phyloP scores from a whole-genome alignment of 2,113 vertebrate species.

The Actinemys pallida region DNA sequence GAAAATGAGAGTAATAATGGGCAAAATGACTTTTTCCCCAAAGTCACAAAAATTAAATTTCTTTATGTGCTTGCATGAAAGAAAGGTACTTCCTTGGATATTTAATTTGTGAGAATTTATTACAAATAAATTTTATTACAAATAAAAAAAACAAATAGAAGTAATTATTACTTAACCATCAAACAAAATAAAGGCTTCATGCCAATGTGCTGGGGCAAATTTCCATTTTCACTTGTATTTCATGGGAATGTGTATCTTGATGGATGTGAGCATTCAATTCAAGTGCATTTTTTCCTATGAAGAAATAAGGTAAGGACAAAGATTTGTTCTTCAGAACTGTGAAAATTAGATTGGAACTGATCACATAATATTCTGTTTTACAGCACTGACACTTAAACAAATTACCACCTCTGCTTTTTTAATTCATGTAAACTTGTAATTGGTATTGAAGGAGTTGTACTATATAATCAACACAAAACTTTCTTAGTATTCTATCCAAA shows the following conservation, averaged over 20 bases:
- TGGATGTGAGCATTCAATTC: neutral
- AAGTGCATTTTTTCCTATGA: neutral
- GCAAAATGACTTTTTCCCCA: neutral
- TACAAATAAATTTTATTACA: neutral
- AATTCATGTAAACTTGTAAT: neutral
- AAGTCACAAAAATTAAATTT: neutral
- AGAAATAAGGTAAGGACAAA: neutral
- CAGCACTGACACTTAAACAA: neutral
- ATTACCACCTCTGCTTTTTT: neutral
- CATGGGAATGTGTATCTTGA: neutral
- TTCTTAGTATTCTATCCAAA: neutral
- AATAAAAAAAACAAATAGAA: neutral
- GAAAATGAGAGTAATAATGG: neutral
- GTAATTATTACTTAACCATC: neutral
- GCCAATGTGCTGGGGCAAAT: neutral
- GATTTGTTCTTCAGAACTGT: neutral
- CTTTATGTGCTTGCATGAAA: neutral
- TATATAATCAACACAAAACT: neutral
- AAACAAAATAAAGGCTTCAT: neutral
- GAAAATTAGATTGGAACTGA: neutral
- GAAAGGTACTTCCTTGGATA: neutral
- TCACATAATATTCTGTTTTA: neutral
- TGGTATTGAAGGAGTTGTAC: neutral
- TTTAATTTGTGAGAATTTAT: neutral
- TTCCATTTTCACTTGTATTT: neutral